Evolutionary conservation across 2,113 vertebrate species (phyloP).

Genomic region (Indri indri): DNA sequence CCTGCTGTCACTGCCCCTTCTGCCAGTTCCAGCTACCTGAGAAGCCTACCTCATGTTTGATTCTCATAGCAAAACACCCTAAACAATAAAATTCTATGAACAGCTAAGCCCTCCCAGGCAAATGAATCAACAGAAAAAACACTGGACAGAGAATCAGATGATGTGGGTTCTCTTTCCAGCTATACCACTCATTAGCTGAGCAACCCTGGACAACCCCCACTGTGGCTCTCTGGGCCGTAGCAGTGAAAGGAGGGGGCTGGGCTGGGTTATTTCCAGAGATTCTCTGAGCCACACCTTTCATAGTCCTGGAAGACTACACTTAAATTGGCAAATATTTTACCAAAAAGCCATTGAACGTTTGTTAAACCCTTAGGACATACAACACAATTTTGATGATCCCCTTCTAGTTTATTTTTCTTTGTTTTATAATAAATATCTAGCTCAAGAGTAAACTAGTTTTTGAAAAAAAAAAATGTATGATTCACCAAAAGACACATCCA

Average conservation of each 20-base stretch:
- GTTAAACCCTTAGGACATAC: not conserved
- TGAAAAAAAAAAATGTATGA: not conserved
- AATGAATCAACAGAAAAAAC: not conserved
- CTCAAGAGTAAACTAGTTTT: not conserved
- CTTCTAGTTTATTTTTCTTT: not conserved
- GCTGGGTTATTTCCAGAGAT: not conserved
- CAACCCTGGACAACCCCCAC: not conserved
- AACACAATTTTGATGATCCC: not conserved
- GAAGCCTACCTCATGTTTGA: not conserved
- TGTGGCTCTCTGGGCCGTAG: not conserved
- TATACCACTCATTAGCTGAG: not conserved
- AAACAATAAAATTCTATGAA: not conserved
- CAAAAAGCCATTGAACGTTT: not conserved
- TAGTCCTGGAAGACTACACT: not conserved
- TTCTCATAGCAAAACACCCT: not conserved
- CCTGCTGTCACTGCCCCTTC: not conserved
- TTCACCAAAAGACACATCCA: not conserved
- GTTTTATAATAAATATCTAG: conserved; percentile 1
- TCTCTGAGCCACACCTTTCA: not conserved
- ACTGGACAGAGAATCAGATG: not conserved
- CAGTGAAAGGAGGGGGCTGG: not conserved
- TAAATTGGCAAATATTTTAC: not conserved
- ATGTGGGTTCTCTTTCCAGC: not conserved
- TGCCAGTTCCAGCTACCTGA: not conserved
- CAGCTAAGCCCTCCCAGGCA: not conserved